Conservation (phyloP, 2,113 vertebrate species). For the Kryptolebias marmoratus region DNA sequence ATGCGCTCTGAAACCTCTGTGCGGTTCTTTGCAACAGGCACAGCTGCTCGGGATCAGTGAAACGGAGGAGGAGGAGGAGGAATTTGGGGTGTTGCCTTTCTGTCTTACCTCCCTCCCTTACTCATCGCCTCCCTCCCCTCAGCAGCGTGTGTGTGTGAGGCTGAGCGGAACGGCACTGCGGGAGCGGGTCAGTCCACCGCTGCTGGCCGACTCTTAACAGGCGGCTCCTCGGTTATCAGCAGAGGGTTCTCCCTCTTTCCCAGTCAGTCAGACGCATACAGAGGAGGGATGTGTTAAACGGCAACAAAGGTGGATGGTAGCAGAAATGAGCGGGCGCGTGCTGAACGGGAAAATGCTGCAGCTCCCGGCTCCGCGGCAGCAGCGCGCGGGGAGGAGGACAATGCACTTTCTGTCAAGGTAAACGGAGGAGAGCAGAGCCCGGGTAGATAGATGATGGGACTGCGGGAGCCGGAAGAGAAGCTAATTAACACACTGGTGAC, state of each 20-base stretch:
- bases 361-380: constrained; percentile 74
- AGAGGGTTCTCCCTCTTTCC: not conserved
- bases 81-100: constrained; percentile 80
- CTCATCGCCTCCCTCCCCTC: constrained; percentile 35
- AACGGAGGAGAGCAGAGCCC: constrained; percentile 34
- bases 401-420: constrained; percentile 85
- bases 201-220: constrained; percentile 70
- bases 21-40: constrained; percentile 58
- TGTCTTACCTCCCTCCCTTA: constrained; percentile 57
- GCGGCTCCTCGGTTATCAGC: constrained; percentile 45
- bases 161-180: constrained; percentile 62
- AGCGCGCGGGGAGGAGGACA: constrained; percentile 73
- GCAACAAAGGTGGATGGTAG: constrained; percentile 62
- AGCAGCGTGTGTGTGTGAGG: constrained; percentile 6
- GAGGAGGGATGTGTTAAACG: constrained; percentile 57
- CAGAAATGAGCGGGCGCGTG: constrained; percentile 81
- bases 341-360: constrained; percentile 82
- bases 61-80: constrained; percentile 46
- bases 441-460: constrained; percentile 5
- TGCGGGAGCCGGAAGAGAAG: constrained; percentile 22
- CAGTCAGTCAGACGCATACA: not conserved
- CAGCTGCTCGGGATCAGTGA: constrained; percentile 78
- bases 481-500: constrained; percentile 35
- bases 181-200: constrained; percentile 62
- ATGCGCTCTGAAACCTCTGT: constrained; percentile 40